Base-by-base conservation (phyloP, 2,113 vertebrate genomes). In the Pachypanchax playfairii region DNA sequence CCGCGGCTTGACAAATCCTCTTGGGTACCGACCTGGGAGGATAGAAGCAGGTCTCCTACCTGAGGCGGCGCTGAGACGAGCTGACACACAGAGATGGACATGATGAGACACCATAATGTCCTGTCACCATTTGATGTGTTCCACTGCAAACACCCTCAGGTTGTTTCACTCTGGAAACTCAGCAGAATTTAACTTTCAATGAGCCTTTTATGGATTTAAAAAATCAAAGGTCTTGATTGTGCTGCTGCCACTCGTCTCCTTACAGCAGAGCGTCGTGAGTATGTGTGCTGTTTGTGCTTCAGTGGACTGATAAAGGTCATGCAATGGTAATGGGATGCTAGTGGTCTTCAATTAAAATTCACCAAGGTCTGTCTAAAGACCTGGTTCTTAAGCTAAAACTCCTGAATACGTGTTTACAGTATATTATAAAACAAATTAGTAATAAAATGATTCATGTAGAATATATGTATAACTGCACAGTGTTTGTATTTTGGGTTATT, bases 251-350 rank as follows among this genome's bases (percentile, higher is more conserved):
- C 21, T 22, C 21, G 56, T 60, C 73, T 51, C 36, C 38, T 56
- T 70, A 66, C 62, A 44, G 65, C 55, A 47, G 60, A 44, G 42
- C 48, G n/a, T 14, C n/a, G 47, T n/a, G 17, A 73, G 68, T 62
- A 70, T 70, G 64, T 62, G 62, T 44, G 35, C 48, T 71, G 57
- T 67, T 70, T 72, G 62, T 67, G 72, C 53, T 71, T 48, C 66
- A 56, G 18, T 71, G 61, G 64, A 59, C 65, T 54, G 63, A 72
- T 67, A 77, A 88, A 86, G 79, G 75, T 83, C 79, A 70, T 6
- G 28, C 28, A 35, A 50, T 76, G 65, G 22, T 69, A 79, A 80
- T 77, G 43, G 50, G 73, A 67, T 44, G 41, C 61, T 54, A 47
- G 82, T 13, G 17, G 22, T 18, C 4, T 58, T 73, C 28, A 74